Evolutionary conservation across 2,888 invertebrate species (phyloP), one percentile per base, ranked within the genome.

Genomic region (Machimus atricapillus): DNA sequence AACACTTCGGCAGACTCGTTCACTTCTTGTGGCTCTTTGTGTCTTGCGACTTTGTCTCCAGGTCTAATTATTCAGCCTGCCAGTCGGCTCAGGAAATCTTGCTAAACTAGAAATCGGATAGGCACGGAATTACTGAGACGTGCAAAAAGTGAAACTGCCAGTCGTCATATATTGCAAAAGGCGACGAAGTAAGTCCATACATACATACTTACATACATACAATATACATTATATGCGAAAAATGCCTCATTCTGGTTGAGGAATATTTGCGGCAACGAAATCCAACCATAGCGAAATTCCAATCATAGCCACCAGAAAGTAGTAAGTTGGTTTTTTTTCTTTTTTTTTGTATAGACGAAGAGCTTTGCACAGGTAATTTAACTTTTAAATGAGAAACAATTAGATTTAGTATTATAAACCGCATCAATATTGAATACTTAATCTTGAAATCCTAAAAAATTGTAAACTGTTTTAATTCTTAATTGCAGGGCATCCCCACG

Each of bases 51-150:
- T 78, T 78, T 46, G 40, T 52, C 27, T 52, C 43, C 52, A 79
- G 52, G 31, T 52, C 79, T 52, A 79, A 79, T 79, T 79, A 79
- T 79, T 52, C 79, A 79, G 52, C 8, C 52, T 66, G 23, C 27
- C 66, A 14, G 46, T 27, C 43, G n/a, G 79, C n/a, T 52, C 79
- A 79, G 52, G 52, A 79, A 79, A 79, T 79, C 79, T 79, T 79
- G 79, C 79, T 46, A 52, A 79, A 79, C 79, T 79, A 52, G 52
- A 79, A 79, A 79, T 52, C 52, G 31, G 79, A 79, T 79, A 79
- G 79, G 31, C 31, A 31, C 46, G 52, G 31, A 79, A 79, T 79
- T 6, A 52, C 52, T 79, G 52, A 79, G 79, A 79, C 79, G 79
- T 52, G 52, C 52, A 52, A 40, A 40, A 79, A 79, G 79, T 79